Evolutionary conservation across 2,888 invertebrate genomes (phyloP).

Genomic region (Rotaria sp.): DNA sequence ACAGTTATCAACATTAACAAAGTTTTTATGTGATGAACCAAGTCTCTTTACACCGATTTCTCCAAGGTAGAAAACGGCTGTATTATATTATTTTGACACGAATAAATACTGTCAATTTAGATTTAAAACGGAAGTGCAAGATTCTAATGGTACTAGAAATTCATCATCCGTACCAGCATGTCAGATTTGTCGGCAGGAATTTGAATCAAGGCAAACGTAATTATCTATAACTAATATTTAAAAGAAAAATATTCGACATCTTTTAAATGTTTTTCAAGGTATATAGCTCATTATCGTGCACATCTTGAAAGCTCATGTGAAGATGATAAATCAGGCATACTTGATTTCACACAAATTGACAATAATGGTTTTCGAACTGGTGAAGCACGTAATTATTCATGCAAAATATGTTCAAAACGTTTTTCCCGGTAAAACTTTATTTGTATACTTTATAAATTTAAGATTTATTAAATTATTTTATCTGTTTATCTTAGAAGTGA

Average conservation of each 20-base stretch:
- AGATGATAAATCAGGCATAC: neutral
- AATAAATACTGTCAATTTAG: neutral
- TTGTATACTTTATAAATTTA: neutral
- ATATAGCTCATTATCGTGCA: conserved; percentile 17
- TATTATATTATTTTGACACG: too few species aligned
- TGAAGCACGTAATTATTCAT: conserved; percentile 6
- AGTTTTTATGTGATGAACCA: conserved; percentile 6
- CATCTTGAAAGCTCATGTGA: neutral
- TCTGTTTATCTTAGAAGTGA: conserved; percentile 66
- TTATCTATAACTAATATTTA: neutral
- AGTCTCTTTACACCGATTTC: neutral
- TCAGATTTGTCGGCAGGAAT: conserved; percentile 14
- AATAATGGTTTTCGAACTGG: neutral
- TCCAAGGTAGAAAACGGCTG: neutral
- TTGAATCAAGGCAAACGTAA: conserved; percentile 23
- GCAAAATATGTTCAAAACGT: conserved; percentile 27
- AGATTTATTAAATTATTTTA: neutral
- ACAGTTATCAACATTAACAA: conserved; percentile 4
- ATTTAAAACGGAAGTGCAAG: neutral
- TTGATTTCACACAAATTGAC: neutral
- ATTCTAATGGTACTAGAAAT: neutral
- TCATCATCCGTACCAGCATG: neutral
- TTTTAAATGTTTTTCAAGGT: neutral
- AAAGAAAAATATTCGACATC: neutral
- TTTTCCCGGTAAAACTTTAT: neutral